Evolutionary conservation across 92 coral and sea anemone species (phyloP).

Genomic region (Chrysogorgia sp.): DNA sequence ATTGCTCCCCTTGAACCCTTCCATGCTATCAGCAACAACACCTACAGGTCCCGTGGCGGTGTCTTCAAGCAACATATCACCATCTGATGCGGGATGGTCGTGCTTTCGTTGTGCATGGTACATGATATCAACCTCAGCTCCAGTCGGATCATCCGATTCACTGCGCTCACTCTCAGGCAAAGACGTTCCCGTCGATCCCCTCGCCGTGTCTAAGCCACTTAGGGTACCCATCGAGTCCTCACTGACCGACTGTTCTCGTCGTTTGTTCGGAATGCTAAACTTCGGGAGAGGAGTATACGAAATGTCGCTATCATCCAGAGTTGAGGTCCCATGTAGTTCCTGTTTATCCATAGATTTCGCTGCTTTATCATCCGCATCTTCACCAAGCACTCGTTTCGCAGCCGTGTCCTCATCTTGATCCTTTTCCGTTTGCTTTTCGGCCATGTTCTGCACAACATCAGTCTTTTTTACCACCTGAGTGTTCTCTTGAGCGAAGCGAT

Average conservation of each 20-base stretch:
- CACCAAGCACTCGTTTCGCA: neutral
- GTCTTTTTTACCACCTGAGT: neutral
- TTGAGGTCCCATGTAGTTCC: slow-evolving; percentile 5
- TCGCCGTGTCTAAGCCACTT: too few species aligned
- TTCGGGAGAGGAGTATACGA: slow-evolving; percentile 28
- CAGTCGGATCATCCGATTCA: too few species aligned
- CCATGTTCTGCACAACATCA: neutral
- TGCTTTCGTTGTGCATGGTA: too few species aligned
- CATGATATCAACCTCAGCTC: too few species aligned
- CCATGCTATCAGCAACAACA: too few species aligned
- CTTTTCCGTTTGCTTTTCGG: neutral
- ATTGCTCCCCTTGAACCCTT: too few species aligned
- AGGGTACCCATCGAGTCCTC: neutral
- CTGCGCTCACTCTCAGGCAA: too few species aligned
- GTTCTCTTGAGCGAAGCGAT: neutral
- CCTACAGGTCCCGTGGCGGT: too few species aligned
- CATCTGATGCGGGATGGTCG: too few species aligned
- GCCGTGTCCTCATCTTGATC: neutral
- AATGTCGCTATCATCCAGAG: slow-evolving; percentile 14
- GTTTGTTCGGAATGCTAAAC: slow-evolving; percentile 22
- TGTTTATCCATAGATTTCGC: slow-evolving; percentile 1
- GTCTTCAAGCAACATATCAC: too few species aligned
- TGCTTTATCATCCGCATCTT: neutral
- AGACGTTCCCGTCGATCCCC: too few species aligned
- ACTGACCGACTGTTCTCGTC: neutral